These are phyloP conservation scores for Mionectes olivaceus DNA, from an alignment of 2,797 vertebrate genomes.

Conservation along the genomic window DNA sequence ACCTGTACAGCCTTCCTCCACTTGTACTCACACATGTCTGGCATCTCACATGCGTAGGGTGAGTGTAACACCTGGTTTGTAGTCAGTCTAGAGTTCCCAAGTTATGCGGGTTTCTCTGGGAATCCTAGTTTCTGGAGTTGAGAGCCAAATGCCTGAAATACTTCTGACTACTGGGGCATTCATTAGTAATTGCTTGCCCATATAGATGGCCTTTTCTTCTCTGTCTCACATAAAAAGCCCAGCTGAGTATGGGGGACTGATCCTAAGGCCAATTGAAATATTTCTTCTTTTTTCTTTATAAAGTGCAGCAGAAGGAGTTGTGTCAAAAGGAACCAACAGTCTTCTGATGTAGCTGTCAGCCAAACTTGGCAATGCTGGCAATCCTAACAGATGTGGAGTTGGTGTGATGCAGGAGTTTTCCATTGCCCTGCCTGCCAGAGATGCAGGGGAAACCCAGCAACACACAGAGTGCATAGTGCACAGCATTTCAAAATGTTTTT, in stretches of 20 bases:
- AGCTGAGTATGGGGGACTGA: neutral
- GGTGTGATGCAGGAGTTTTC: neutral
- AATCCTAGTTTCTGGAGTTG: slow-evolving; percentile 5
- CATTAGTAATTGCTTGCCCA: neutral
- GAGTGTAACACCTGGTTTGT: neutral
- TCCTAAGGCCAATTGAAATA: neutral
- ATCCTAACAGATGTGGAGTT: neutral
- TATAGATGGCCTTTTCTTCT: neutral
- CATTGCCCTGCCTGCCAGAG: neutral
- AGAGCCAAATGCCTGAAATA: neutral
- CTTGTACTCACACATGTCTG: neutral
- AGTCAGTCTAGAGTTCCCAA: neutral
- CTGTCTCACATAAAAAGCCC: neutral
- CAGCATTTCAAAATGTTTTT: neutral
- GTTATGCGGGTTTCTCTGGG: neutral
- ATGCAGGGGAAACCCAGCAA: neutral
- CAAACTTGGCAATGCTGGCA: neutral
- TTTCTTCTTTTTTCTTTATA: neutral
- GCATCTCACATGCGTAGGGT: neutral
- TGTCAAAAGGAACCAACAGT: neutral
- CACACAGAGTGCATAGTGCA: neutral
- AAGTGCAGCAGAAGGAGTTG: neutral
- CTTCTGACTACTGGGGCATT: neutral
- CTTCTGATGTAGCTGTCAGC: neutral
- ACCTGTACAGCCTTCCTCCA: neutral